Conservation (phyloP, 1,140 invertebrate species). For the Ladona fulva region DNA sequence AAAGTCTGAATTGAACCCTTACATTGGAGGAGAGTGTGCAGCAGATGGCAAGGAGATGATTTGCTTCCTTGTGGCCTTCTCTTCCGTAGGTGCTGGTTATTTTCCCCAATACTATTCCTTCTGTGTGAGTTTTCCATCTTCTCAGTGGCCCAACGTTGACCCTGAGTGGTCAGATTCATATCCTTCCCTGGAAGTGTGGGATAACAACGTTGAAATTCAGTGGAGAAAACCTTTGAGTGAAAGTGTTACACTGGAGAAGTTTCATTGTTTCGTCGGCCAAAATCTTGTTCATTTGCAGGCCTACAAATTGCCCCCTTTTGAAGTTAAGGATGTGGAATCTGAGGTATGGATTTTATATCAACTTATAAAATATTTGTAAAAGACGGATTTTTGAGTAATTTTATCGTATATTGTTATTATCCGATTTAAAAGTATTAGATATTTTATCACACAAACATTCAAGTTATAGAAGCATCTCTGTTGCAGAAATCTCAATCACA, state of each 20-base stretch:
- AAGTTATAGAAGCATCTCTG: no score
- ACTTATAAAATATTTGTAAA: no score
- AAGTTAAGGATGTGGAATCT: constrained; percentile 14
- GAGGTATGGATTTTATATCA: constrained; percentile 14
- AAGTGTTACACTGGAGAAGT: constrained; percentile 37
- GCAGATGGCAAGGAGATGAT: constrained; percentile 32
- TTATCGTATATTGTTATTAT: no score
- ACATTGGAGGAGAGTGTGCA: neutral
- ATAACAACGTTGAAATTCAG: constrained; percentile 71
- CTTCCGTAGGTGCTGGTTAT: constrained; percentile 66
- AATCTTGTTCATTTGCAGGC: constrained; percentile 25
- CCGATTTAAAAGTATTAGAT: no score
- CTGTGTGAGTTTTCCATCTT: constrained; percentile 49
- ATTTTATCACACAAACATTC: no score
- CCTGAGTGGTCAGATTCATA: constrained; percentile 41
- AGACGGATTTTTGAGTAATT: no score
- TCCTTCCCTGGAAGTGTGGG: constrained; percentile 57
- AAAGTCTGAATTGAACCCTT: no score
- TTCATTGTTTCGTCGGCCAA: constrained; percentile 49
- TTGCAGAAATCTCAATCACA: no score
- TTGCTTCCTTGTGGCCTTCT: constrained; percentile 57
- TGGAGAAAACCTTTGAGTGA: constrained; percentile 44
- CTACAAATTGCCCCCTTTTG: constrained; percentile 18
- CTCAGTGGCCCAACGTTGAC: constrained; percentile 2
- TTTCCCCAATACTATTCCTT: constrained; percentile 71